Evolutionary conservation across 2,113 vertebrate species (phyloP).

Genomic region (Hypanus sabinus): DNA sequence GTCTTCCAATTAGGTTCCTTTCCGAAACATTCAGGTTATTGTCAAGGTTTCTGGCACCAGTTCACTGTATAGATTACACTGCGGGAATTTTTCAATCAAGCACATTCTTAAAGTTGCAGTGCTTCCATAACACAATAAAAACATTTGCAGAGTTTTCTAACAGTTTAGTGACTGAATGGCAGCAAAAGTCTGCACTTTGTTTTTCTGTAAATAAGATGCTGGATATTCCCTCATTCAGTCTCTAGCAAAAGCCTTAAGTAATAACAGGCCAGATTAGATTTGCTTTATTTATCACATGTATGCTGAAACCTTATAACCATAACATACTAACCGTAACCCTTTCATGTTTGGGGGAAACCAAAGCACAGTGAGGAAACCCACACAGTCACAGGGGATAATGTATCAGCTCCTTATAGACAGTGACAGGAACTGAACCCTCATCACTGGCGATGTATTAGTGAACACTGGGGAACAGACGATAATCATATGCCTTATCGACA

Average conservation of each 20-base stretch:
- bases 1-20: constrained; percentile 31
- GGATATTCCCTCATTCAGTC: background rate
- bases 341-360: no score
- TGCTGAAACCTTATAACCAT: no score
- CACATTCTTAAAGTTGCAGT: background rate
- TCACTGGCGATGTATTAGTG: no score
- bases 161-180: background rate
- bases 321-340: no score
- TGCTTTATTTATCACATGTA: no score
- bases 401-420: no score
- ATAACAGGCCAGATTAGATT: background rate
- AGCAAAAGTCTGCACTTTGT: background rate
- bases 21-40: background rate
- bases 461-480: no score
- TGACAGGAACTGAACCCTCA: no score
- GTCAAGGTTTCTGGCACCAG: background rate
- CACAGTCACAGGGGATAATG: no score
- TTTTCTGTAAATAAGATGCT: background rate
- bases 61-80: background rate
- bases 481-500: no score
- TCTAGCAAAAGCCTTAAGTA: background rate
- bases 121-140: background rate
- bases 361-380: no score
- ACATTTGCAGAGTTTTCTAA: background rate
- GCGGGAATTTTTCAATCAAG: background rate